These are phyloP conservation scores for Eciton burchellii DNA, from an alignment of 1,140 invertebrate species.

Conservation along the genomic window DNA sequence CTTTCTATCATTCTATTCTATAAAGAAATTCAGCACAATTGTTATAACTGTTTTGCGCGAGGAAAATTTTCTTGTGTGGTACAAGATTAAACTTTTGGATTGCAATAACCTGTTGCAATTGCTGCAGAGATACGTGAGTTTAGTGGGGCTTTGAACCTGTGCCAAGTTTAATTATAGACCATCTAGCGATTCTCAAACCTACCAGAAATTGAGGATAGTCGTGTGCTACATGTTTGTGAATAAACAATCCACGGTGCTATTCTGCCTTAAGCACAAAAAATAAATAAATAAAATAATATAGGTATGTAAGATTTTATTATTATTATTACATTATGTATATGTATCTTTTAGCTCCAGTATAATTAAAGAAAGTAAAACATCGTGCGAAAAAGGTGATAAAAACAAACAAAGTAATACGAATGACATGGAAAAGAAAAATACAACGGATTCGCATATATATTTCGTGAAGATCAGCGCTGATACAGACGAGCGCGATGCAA, in stretches of 20 bases:
- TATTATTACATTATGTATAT: background rate
- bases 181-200: slow-evolving; percentile 70
- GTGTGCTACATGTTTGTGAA: slow-evolving; percentile 51
- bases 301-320: background rate
- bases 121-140: slow-evolving; percentile 63
- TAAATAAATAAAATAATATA: slow-evolving; percentile 4
- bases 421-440: slow-evolving; percentile 33
- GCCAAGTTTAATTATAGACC: slow-evolving; percentile 77
- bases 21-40: slow-evolving; percentile 6
- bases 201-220: slow-evolving; percentile 66
- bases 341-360: slow-evolving; percentile 16
- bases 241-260: slow-evolving; percentile 1
- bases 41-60: background rate
- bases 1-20: slow-evolving; percentile 6
- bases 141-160: slow-evolving; percentile 67
- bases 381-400: slow-evolving; percentile 11
- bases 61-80: background rate
- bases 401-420: slow-evolving; percentile 10
- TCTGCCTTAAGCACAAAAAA: background rate
- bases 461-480: slow-evolving; percentile 6
- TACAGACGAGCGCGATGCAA: background rate
- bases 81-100: background rate
- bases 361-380: slow-evolving; percentile 26
- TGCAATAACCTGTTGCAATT: slow-evolving; percentile 53
- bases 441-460: slow-evolving; percentile 17